phyloP scores from a whole-genome alignment of 2,888 invertebrate genomes.

The Plebejus anna region DNA sequence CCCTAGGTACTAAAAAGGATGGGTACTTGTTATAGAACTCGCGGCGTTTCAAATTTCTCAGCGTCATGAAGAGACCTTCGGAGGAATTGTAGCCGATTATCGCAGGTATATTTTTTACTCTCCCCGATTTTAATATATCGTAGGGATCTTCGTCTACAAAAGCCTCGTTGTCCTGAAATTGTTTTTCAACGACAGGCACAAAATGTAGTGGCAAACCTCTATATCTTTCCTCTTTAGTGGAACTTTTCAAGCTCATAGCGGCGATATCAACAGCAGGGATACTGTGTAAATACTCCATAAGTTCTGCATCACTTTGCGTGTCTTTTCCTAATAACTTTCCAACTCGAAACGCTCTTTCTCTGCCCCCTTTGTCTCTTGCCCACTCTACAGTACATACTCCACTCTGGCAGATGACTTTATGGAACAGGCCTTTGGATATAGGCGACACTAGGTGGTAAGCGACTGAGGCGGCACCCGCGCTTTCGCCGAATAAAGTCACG shows the following conservation, averaged over 20 bases:
- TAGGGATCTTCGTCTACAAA: constrained; percentile 46
- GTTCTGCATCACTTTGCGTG: constrained; percentile 39
- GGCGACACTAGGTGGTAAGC: constrained; percentile 65
- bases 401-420: constrained; percentile 64
- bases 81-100: constrained; percentile 47
- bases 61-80: constrained; percentile 44
- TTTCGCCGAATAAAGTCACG: constrained; percentile 66
- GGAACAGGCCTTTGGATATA: constrained; percentile 62
- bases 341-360: constrained; percentile 42
- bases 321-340: constrained; percentile 44
- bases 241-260: constrained; percentile 41
- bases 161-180: constrained; percentile 42
- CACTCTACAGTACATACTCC: constrained; percentile 48
- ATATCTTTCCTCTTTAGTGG: constrained; percentile 43
- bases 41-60: constrained; percentile 39
- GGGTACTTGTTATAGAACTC: constrained; percentile 43
- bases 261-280: constrained; percentile 42
- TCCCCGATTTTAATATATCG: constrained; percentile 42
- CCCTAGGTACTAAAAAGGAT: constrained; percentile 43
- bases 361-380: constrained; percentile 39
- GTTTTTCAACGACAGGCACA: constrained; percentile 50
- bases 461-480: constrained; percentile 60
- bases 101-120: constrained; percentile 44
- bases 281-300: constrained; percentile 43
- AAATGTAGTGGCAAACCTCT: constrained; percentile 47